Evolutionary conservation across 1,140 invertebrate genomes (phyloP), one percentile per base, ranked within the genome.

Genomic region (Lasaia peninsularis): DNA sequence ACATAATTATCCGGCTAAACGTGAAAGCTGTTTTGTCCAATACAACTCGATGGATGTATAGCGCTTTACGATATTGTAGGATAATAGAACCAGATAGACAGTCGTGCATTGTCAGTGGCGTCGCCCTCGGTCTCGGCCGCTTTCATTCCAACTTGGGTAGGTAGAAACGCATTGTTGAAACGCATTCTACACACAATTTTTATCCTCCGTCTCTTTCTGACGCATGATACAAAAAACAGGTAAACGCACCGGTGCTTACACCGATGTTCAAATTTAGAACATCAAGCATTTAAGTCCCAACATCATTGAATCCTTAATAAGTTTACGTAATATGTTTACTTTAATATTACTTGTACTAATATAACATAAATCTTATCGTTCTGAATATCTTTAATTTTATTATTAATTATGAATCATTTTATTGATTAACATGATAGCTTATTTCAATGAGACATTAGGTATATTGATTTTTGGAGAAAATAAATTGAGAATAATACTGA

Each of bases 51-150:
- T 44, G 37, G 16, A 33, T 48, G 16, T 33, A 8, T 37, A 40
- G 12, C 54, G 16, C 61, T 53, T 52, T 56, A 24, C n/a, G 57
- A 73, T 37, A 50, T 50, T 31, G 75, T 56, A 58, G 80, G 65
- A 54, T 87, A 73, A 69, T 66, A 87, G 77, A 87, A 87, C 84
- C 80, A 86, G 84, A 78, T 78, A 75, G 74, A 74, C 70, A 73
- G 65, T 75, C 73, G 74, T 87, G 84, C 82, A 87, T 87, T 87
- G 84, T 80, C 71, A 67, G 80, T 75, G 72, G 66, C 76, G 77
- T 82, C 80, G 80, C 78, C 80, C 78, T 77, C 73, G 65, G 68
- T 75, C 79, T 73, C 73, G 70, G 75, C 75, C 74, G 80, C 71
- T 84, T 75, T 75, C 71, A 71, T 69, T 75, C 71, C 67, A 65